Base-by-base conservation (phyloP, 2,888 invertebrate genomes). In the Electrophaes corylata region DNA sequence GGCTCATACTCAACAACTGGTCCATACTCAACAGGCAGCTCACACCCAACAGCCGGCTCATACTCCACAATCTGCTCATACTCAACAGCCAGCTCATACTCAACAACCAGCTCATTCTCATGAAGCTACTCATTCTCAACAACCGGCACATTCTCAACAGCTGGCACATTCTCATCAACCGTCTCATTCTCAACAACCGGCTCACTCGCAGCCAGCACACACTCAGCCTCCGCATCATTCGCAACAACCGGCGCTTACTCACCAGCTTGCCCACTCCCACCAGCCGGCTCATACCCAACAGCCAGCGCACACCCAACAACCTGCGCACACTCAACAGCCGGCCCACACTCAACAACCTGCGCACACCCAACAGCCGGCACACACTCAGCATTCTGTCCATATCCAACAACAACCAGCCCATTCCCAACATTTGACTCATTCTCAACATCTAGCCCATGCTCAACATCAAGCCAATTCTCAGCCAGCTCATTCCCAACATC, bases 211-310 rank as follows among this genome's bases (percentile, higher is more conserved):
- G 14, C 51, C 20, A 11, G 35, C 35, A 2, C 51, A 52, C 10
- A 14, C 41, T 8, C 52, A 52, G 33, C 37, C 26, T n/a, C 44
- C 33, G 14, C 11, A 1, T 8, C 16, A 41, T 19, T 20, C 41
- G 12, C 41, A 41, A n/a, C 40, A 20, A n/a, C 41, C 41, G 1
- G 41, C 41, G 5, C 41, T 47, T 35, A 20, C 16, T 2, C 57
- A 35, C 20, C 51, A 45, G 18, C 19, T 39, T 12, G 51, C 51
- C 5, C 57, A 57, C 46, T 14, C 47, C 2, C 40, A 41, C 11
- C 57, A 58, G 26, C 46, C 50, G 6, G 54, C 59, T 0, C 59
- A 59, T 18, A 29, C 40, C 4, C 59, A 51, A 12, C 50, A 26
- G 8, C 48, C 58, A 10, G 45, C 45, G 0, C 52, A 47, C 35